Evolutionary conservation across 35 echinoderm and acorn worm species (phyloP).

Genomic region (Heliocidaris erythrogramma): DNA sequence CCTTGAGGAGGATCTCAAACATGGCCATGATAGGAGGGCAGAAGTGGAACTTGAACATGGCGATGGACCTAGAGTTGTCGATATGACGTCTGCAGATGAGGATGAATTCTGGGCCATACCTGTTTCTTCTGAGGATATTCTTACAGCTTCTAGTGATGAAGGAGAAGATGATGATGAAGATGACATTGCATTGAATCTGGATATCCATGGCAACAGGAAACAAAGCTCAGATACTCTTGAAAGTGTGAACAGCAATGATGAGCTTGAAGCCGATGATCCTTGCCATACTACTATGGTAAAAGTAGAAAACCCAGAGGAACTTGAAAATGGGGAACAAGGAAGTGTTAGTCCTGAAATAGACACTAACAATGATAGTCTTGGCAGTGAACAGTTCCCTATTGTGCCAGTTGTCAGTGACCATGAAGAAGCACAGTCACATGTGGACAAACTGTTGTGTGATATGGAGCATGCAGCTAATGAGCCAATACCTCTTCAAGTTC

Average conservation of each 20-base stretch:
- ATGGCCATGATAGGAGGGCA: neutral
- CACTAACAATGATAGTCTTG: neutral
- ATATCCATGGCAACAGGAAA: neutral
- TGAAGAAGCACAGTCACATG: neutral
- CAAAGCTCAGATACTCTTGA: constrained; percentile 38
- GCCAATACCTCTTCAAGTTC: neutral
- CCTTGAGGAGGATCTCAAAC: neutral
- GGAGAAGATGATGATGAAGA: constrained; percentile 15
- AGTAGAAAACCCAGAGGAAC: neutral
- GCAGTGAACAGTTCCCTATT: neutral
- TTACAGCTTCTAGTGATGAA: constrained; percentile 38
- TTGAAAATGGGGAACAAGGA: neutral
- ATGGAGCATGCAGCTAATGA: neutral
- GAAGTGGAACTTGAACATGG: neutral
- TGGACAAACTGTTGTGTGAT: neutral
- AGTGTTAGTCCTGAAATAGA: neutral
- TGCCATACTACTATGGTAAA: neutral
- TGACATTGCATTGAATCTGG: constrained; percentile 10
- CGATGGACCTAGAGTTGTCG: constrained; percentile 40
- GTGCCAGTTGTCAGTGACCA: neutral
- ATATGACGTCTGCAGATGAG: constrained; percentile 43
- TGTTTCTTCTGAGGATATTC: constrained; percentile 23
- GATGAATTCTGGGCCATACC: constrained; percentile 49
- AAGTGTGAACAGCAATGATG: constrained; percentile 7
- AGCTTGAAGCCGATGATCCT: neutral